These are phyloP conservation scores for Elaeidobius kamerunicus DNA, from an alignment of 2,888 invertebrate species.

Conservation along the genomic window DNA sequence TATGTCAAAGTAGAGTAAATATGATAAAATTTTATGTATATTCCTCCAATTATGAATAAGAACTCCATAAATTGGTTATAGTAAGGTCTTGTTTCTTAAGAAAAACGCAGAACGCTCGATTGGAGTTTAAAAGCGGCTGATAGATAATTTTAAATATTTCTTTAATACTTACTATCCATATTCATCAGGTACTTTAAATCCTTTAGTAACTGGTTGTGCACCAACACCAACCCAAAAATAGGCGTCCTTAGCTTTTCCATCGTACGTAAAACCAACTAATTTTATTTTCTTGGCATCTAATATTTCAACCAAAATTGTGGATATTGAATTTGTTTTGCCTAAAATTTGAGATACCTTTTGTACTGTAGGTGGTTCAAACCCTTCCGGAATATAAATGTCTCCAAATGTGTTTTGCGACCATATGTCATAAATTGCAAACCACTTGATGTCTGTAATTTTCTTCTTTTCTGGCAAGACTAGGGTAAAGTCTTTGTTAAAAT, in stretches of 20 bases:
- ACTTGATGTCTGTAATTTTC: conserved; percentile 81
- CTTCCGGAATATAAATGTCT: conserved; percentile 86
- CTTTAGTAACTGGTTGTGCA: conserved; percentile 80
- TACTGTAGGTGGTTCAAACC: conserved; percentile 80
- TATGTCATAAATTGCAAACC: conserved; percentile 87
- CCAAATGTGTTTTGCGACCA: conserved; percentile 84
- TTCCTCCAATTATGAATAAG: no score
- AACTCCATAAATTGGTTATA: no score
- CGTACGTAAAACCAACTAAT: conserved; percentile 73
- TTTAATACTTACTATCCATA: conserved; percentile 87
- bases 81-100: no score
- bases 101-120: no score
- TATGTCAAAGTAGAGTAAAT: not conserved
- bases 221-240: conserved; percentile 90
- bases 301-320: conserved; percentile 71
- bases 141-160: no score
- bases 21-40: no score
- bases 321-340: conserved; percentile 64
- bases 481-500: conserved; percentile 81
- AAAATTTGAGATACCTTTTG: conserved; percentile 59
- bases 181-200: conserved; percentile 82
- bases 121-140: no score
- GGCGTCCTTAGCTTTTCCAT: conserved; percentile 71
- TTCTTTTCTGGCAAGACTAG: conserved; percentile 80
- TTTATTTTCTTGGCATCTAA: conserved; percentile 78